These are phyloP conservation scores for Bembecia ichneumoniformis DNA, from an alignment of 2,888 invertebrate species.

Conservation along the genomic window DNA sequence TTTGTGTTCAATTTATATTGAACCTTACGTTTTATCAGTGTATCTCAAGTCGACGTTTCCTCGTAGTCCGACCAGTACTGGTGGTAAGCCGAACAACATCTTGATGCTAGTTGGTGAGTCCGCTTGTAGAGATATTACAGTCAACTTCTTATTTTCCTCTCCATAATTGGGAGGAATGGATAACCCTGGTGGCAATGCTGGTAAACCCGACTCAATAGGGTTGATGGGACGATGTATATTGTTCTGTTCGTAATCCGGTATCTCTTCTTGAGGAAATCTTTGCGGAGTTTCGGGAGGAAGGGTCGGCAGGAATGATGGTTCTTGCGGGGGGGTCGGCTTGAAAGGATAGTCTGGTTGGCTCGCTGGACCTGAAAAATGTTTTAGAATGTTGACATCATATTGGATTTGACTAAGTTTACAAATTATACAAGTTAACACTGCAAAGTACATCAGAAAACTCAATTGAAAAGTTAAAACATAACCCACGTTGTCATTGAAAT, in stretches of 20 bases:
- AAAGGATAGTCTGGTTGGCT: slow-evolving; percentile 22
- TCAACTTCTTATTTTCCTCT: slow-evolving; percentile 58
- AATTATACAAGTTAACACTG: neutral
- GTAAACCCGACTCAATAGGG: slow-evolving; percentile 21
- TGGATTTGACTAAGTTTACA: no score
- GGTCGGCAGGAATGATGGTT: slow-evolving; percentile 54
- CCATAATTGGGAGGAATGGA: slow-evolving; percentile 34
- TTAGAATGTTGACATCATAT: neutral
- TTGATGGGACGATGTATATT: slow-evolving; percentile 43
- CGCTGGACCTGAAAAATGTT: slow-evolving; percentile 32
- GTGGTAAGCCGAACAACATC: slow-evolving; percentile 86
- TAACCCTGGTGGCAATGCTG: slow-evolving; percentile 36
- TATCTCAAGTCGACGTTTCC: slow-evolving; percentile 91
- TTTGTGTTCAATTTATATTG: neutral
- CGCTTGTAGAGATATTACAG: slow-evolving; percentile 77
- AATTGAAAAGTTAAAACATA: no score
- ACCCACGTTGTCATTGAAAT: no score
- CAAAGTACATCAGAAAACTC: no score
- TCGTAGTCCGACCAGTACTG: slow-evolving; percentile 85
- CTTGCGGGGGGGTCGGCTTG: slow-evolving; percentile 18
- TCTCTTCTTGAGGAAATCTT: slow-evolving; percentile 45
- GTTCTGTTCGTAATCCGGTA: slow-evolving; percentile 43
- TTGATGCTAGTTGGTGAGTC: slow-evolving; percentile 85
- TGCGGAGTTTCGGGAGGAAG: slow-evolving; percentile 47
- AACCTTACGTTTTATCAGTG: slow-evolving; percentile 80